These are phyloP conservation scores for Eilema depressum DNA, from an alignment of 2,888 invertebrate genomes.

Conservation along the genomic window DNA sequence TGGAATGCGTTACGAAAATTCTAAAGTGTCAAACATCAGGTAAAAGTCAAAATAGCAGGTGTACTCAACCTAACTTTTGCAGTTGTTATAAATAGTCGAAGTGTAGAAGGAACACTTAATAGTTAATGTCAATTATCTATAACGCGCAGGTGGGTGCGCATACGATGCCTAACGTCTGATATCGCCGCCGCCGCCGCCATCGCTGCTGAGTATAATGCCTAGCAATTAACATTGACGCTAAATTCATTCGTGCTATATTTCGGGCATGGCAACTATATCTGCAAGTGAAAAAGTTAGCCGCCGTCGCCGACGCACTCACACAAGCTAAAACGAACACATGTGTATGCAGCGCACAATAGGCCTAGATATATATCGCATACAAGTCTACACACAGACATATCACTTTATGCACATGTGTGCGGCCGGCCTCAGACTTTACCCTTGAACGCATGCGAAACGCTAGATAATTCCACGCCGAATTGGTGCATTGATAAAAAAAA, in stretches of 20 bases:
- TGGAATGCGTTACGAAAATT: not conserved
- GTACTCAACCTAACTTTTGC: not conserved
- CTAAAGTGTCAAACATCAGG: not conserved
- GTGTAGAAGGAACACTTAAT: constrained; percentile 15
- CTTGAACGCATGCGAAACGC: constrained; percentile 82
- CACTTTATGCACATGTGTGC: constrained; percentile 64
- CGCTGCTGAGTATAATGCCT: constrained; percentile 58
- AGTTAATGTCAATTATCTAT: constrained; percentile 35
- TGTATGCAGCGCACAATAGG: constrained; percentile 72
- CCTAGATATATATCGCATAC: constrained; percentile 67
- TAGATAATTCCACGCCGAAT: constrained; percentile 78
- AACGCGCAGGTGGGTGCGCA: constrained; percentile 37
- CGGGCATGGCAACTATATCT: constrained; percentile 83
- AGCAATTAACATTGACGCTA: constrained; percentile 76
- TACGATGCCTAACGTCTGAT: constrained; percentile 41
- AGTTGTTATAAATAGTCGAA: constrained; percentile 14
- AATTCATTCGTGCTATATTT: constrained; percentile 82
- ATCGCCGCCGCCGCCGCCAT: constrained; percentile 49
- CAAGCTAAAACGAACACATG: constrained; percentile 61
- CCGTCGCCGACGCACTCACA: constrained; percentile 74
- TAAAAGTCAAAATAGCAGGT: not conserved
- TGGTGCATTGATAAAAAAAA: constrained; percentile 82
- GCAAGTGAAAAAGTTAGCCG: constrained; percentile 81
- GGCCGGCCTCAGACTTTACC: constrained; percentile 81
- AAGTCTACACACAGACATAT: constrained; percentile 63